Conservation (phyloP, 1,140 invertebrate species). For the Leguminivora glycinivorella region DNA sequence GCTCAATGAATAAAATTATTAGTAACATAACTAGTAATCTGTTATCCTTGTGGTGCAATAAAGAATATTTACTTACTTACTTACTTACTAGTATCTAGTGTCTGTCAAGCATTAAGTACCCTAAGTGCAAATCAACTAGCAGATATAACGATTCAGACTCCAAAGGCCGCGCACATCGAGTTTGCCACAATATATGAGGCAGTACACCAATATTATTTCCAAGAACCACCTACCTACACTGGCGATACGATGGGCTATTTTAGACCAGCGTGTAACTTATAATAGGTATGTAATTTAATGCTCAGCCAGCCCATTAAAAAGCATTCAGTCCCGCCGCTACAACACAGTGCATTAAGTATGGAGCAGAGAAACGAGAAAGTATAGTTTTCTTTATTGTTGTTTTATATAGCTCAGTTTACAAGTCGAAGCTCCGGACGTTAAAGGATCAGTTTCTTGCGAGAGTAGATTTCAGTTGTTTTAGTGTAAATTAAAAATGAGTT, state of each 20-base stretch:
- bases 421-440: slow-evolving; percentile 7
- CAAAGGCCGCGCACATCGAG: slow-evolving; percentile 12
- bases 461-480: background rate
- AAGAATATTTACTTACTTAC: no score
- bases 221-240: slow-evolving; percentile 52
- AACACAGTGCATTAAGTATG: slow-evolving; percentile 51
- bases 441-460: slow-evolving; percentile 9
- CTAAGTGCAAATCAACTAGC: background rate
- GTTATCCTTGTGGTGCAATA: no score
- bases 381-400: slow-evolving; percentile 31
- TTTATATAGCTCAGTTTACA: slow-evolving; percentile 34
- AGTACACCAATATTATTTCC: slow-evolving; percentile 49
- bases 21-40: no score
- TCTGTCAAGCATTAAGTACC: background rate
- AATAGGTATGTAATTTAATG: slow-evolving; percentile 65
- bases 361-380: slow-evolving; percentile 43
- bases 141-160: background rate
- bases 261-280: slow-evolving; percentile 58
- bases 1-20: no score
- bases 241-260: slow-evolving; percentile 40
- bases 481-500: slow-evolving; percentile 10
- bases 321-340: slow-evolving; percentile 60
- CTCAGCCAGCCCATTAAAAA: slow-evolving; percentile 70
- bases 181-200: slow-evolving; percentile 12
- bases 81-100: background rate